Base-by-base conservation (phyloP, 2,113 vertebrate species). In the Cricetomys ansorgei region DNA sequence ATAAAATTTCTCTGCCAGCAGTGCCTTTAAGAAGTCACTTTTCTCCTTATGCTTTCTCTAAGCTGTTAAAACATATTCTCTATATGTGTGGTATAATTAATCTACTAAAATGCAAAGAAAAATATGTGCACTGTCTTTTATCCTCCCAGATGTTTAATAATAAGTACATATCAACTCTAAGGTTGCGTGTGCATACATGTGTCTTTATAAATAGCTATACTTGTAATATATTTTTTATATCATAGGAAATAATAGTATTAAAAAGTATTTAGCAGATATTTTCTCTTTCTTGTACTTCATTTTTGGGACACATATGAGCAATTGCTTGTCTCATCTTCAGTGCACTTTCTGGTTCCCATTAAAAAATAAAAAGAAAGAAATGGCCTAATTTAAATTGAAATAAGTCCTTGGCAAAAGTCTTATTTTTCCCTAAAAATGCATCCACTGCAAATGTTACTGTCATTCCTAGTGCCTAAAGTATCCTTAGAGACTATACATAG, bases 321-420 rank as follows among this genome's bases (percentile, higher is more conserved):
- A 95, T 95, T 93, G 59, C 12, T 72, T 89, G 11, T 94, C 43
- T 96, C 45, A 93, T 94, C 76, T 95, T 88, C 84, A 85, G 10
- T 81, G 86, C 53, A 90, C 95, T 93, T 96, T 95, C 72, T 95
- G 53, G 21, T 95, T 96, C 72, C 23, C 59, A 64, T 95, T 90
- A 2, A 69, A 75, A 88, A 85, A 91, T 70, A 57, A 92, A 27
- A 75, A 89, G 53, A 45, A 88, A 48, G 62, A 91, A 94, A 53
- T 90, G n/a, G 19, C n/a, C 40, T 76, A 93, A 94, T 98, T 97
- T 96, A 97, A 89, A n/a, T 85, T 86, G 55, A 80, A 93, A 62
- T 92, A 81, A 31, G 19, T 92, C 59, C 37, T 81, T 93, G 29
- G 53, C 70, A 89, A 45, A 90, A 80, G 87, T 91, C 34, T 53